Evolutionary conservation across 2,888 invertebrate genomes (phyloP).

Genomic region (Plebejus melissa): DNA sequence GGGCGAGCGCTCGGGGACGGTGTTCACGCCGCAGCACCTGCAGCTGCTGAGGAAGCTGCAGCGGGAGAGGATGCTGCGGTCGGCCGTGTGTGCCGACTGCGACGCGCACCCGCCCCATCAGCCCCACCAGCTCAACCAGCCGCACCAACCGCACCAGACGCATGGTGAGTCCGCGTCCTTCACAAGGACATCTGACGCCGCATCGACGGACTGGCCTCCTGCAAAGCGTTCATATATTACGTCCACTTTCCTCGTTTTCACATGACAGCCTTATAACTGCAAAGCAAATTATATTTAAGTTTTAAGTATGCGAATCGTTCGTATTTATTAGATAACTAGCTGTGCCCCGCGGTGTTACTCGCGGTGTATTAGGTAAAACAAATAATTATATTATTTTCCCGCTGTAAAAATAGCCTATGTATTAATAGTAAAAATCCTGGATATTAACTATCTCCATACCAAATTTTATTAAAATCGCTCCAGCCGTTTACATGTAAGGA

Average conservation of each 20-base stretch:
- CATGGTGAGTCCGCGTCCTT: conserved; percentile 63
- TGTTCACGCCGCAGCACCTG: conserved; percentile 83
- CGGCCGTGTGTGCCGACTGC: conserved; percentile 73
- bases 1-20: conserved; percentile 77
- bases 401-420: no score
- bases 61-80: conserved; percentile 79
- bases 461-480: no score
- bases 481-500: no score
- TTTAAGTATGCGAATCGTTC: background rate
- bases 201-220: background rate
- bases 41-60: conserved; percentile 82
- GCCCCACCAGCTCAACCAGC: conserved; percentile 48
- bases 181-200: conserved; percentile 47
- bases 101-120: conserved; percentile 63
- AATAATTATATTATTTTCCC: no score
- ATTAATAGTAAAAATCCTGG: no score
- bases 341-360: no score
- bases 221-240: background rate
- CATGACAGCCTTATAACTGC: background rate
- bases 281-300: conserved; percentile 21
- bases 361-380: no score
- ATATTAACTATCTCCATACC: no score
- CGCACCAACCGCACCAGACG: conserved; percentile 45
- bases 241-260: background rate
- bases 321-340: background rate